Base-by-base conservation (phyloP, 1,140 invertebrate genomes). In the Atopsyche davidsoni region DNA sequence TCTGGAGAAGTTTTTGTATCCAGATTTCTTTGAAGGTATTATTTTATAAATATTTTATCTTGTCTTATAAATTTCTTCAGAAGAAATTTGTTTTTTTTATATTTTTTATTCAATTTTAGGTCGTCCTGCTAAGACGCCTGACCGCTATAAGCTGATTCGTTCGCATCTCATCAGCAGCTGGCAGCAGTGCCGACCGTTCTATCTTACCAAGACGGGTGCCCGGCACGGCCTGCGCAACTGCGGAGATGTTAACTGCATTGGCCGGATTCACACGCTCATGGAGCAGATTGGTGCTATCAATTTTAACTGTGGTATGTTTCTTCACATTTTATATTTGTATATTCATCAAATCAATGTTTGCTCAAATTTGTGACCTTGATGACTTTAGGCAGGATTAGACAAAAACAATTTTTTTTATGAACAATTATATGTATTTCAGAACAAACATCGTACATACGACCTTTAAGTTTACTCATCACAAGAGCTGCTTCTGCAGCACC, bases 271-370 rank as follows among this genome's bases (percentile, higher is more conserved):
- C 66, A 63, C 71, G 28, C 79, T 79, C 57, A 64, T 83, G 10
- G 81, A 83, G 64, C 74, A 79, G 62, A 75, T 75, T 57, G 81
- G 80, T 16, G 79, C 75, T 19, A 82, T 83, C 43, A 83, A 83
- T 65, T 81, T 79, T 72, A 75, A 75, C 18, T 82, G 80, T 68
- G 72, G 77, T 78, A 67, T 34, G 35, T 51, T n/a, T n/a, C n/a
- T n/a, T n/a, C n/a, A n/a, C n/a, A 28, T 32, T 7, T 32, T 34
- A 14, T 46, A 22, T 1, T 21, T 19, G 41, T 25, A 18, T 6
- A 18, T 13, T 28, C n/a, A 44, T 44, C 11, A 6, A 44, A 21
- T 14, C n/a, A n/a, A n/a, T n/a, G n/a, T n/a, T n/a, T n/a, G n/a
- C n/a, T n/a, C n/a, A n/a, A n/a, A n/a, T n/a, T n/a, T n/a, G n/a